Evolutionary conservation across 2,888 invertebrate genomes (phyloP).

Genomic region (Oscheius myriophilus): DNA sequence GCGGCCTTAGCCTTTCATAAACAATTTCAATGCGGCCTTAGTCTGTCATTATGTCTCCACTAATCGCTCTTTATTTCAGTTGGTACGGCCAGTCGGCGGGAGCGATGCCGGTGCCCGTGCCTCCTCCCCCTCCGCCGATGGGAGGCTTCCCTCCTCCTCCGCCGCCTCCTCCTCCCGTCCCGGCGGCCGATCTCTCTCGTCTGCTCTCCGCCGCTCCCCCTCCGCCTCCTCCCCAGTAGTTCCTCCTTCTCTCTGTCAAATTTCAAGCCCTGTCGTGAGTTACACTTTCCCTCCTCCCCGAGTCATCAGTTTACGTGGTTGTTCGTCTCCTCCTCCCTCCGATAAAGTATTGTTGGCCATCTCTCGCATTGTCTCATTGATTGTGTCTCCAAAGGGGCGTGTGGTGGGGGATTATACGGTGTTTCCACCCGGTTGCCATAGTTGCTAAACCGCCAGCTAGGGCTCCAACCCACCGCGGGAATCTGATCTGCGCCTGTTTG

Average conservation of each 20-base stretch:
- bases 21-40: not conserved
- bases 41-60: not conserved
- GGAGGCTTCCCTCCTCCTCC: constrained; percentile 47
- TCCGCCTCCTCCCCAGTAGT: constrained; percentile 22
- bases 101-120: constrained; percentile 55
- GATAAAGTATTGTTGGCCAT: not conserved
- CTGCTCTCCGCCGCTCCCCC: constrained; percentile 42
- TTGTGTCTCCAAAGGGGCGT: no score
- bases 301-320: not conserved
- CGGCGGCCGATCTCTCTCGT: constrained; percentile 37
- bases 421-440: no score
- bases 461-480: no score
- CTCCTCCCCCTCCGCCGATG: constrained; percentile 48
- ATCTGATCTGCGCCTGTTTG: no score
- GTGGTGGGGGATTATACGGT: no score
- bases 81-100: constrained; percentile 36
- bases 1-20: no score
- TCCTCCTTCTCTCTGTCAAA: not conserved
- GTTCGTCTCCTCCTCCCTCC: not conserved
- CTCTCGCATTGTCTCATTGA: no score
- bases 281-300: not conserved
- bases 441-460: no score
- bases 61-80: constrained; percentile 23
- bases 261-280: not conserved
- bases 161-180: constrained; percentile 55